Conservation (phyloP, 1,140 invertebrate species). For the Elymnias hypermnestra region DNA sequence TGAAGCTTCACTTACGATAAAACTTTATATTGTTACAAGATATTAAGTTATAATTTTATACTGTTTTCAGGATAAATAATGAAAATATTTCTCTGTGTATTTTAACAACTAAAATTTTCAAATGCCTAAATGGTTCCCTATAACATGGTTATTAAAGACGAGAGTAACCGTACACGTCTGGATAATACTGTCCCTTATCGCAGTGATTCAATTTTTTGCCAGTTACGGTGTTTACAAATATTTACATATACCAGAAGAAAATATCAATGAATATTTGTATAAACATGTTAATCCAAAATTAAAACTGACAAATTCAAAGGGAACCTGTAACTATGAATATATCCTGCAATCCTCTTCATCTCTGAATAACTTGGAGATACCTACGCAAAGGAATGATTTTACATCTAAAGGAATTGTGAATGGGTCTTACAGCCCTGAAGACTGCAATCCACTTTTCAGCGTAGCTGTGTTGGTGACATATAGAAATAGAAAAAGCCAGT, state of each 20-base stretch:
- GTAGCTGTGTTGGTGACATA: constrained; percentile 94
- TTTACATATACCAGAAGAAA: constrained; percentile 31
- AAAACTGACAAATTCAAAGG: constrained; percentile 31
- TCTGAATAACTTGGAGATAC: constrained; percentile 31
- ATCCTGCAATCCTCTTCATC: constrained; percentile 33
- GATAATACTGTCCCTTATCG: constrained; percentile 30
- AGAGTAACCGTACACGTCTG: constrained; percentile 26
- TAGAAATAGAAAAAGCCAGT: constrained; percentile 87
- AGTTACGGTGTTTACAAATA: constrained; percentile 45
- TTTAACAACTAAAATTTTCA: constrained; percentile 8
- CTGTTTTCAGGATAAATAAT: no score
- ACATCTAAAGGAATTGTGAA: constrained; percentile 35
- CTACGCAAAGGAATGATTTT: constrained; percentile 36
- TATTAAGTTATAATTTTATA: no score
- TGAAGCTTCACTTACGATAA: no score
- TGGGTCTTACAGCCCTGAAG: constrained; percentile 83
- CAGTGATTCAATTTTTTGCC: constrained; percentile 37
- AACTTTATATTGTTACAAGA: no score
- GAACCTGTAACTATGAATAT: constrained; percentile 45
- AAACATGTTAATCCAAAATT: constrained; percentile 39
- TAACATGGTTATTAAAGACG: constrained; percentile 34
- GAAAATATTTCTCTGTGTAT: not conserved
- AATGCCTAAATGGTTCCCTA: constrained; percentile 47
- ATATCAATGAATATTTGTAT: constrained; percentile 34
- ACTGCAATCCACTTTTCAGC: constrained; percentile 85